Percentiles rank a stretch among this genome's conserved stretches.
These are phyloP conservation scores for Thermophis baileyi DNA, from an alignment of 2,113 vertebrate genomes.

Conservation along the genomic window DNA sequence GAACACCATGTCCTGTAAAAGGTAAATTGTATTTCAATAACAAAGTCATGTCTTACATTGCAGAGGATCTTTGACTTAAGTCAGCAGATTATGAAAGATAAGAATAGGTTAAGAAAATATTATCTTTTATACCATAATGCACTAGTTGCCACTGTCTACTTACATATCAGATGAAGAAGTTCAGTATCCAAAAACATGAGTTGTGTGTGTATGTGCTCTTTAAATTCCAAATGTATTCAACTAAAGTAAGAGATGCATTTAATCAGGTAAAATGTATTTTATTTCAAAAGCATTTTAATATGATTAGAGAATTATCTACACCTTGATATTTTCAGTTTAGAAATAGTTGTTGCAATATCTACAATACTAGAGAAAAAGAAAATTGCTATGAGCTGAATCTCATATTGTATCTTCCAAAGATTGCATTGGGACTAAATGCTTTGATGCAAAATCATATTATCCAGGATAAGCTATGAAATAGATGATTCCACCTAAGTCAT, in stretches of 20 bases:
- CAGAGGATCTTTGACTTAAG: not conserved
- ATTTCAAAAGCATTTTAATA: not conserved
- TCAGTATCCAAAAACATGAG: not conserved
- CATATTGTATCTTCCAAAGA: not conserved
- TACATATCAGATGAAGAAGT: not conserved
- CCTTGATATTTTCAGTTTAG: not conserved
- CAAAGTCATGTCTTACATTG: not conserved
- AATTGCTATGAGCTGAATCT: not conserved
- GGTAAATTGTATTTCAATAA: constrained; percentile 1
- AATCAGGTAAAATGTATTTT: not conserved
- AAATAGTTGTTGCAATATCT: not conserved
- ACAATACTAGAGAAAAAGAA: not conserved
- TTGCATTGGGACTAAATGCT: not conserved
- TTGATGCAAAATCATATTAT: not conserved
- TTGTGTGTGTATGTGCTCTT: not conserved
- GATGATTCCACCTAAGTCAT: not conserved
- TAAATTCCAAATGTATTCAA: not conserved
- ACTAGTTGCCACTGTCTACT: not conserved
- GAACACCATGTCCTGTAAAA: not conserved
- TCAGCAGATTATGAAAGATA: not conserved
- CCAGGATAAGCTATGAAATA: not conserved
- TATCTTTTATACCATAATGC: not conserved
- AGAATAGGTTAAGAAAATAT: not conserved
- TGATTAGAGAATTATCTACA: not conserved
- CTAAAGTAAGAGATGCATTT: not conserved